These are phyloP conservation scores for Sebastiscus albofasciatus DNA, from an alignment of 2,797 vertebrate genomes.

Conservation along the genomic window DNA sequence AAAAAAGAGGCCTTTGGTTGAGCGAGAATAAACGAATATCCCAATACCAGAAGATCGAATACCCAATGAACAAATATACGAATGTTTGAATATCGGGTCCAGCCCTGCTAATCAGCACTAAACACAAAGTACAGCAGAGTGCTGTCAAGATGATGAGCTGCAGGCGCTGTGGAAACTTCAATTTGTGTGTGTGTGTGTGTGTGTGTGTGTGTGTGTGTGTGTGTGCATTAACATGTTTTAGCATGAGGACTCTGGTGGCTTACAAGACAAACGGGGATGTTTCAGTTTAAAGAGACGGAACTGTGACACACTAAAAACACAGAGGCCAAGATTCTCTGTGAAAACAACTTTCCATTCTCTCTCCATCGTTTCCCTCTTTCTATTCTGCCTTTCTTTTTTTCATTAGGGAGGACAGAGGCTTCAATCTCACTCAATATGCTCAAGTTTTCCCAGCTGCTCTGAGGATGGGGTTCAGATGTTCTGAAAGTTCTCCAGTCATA, in stretches of 20 bases:
- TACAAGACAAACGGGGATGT: slow-evolving; percentile 22
- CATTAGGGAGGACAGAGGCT: neutral
- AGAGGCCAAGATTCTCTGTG: neutral
- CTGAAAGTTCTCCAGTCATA: slow-evolving; percentile 38
- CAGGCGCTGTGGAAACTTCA: neutral
- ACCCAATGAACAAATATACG: neutral
- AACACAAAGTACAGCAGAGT: neutral
- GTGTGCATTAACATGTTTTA: slow-evolving; percentile 28
- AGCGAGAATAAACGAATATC: neutral
- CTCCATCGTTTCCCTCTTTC: neutral
- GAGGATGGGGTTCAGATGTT: slow-evolving; percentile 26
- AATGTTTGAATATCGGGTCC: neutral
- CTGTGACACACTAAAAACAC: slow-evolving; percentile 21
- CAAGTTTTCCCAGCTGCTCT: slow-evolving; percentile 39
- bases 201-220: neutral
- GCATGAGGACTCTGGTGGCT: slow-evolving; percentile 30
- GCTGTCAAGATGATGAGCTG: neutral
- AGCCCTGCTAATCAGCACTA: neutral
- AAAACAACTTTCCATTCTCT: slow-evolving; percentile 12
- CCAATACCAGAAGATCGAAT: neutral
- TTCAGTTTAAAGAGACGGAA: slow-evolving; percentile 29
- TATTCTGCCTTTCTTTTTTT: neutral
- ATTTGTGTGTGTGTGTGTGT: neutral
- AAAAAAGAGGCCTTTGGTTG: no score
- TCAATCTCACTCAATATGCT: slow-evolving; percentile 12